Evolutionary conservation across 2,797 vertebrate species (phyloP), one percentile per base, ranked within the genome.

Genomic region (Onychomys leucogaster): DNA sequence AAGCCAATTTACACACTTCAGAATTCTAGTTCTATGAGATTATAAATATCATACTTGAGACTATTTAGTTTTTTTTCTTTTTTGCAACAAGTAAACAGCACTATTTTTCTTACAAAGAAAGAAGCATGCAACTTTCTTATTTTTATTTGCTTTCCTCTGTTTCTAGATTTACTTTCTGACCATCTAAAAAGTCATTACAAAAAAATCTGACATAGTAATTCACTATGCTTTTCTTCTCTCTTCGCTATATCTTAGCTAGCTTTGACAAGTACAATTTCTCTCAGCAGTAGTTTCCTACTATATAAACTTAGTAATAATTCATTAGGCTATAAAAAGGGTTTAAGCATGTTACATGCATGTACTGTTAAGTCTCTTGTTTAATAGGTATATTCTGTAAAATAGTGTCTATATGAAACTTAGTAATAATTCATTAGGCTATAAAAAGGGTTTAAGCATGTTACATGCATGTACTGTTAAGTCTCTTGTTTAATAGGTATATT

Each of bases 61-160:
- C 13, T 32, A 14, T n/a, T 90, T 88, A 46, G 16, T 57, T 57
- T 55, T 59, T 65, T 65, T 77, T 67, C 49, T 65, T 93, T 55
- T 43, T 90, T 75, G 29, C n/a, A 96, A n/a, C 37, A 93, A 69
- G n/a, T 93, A 25, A 43, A n/a, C 25, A 75, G 34, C 73, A 0
- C 49, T 61, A 75, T n/a, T 73, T 71, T 89, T 96, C 78, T 69
- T n/a, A 16, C 89, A 73, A 97, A 61, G 52, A 37, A 91, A 88
- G 80, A 93, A 91, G 34, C 43, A 41, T 46, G 4, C 27, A 91
- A 32, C 37, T 78, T 57, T 55, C 55, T 17, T 57, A 5, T 92
- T 86, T 8, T 83, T 55, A 52, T 85, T 89, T 86, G 67, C 73
- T 46, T 73, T 73, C 57, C 91, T 76, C 37, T 6, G 17, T 92